A percentile compares a stretch with the other conserved stretches of the same genome.
Conservation (phyloP, 2,797 vertebrate species). For the Bradypodion ventrale region DNA sequence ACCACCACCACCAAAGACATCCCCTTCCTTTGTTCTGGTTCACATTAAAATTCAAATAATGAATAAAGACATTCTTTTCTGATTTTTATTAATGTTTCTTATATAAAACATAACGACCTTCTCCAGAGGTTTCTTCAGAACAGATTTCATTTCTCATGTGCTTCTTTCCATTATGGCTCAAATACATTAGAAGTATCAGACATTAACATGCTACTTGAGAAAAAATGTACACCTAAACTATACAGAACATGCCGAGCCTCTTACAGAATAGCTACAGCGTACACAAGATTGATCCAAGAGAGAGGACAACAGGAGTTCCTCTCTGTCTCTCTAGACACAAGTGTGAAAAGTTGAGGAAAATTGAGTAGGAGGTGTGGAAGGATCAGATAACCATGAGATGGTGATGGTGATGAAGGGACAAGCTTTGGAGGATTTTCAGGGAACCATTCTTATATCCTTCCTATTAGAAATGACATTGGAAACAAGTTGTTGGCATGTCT, state of each 20-base stretch:
- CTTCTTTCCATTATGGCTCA: constrained; percentile 64
- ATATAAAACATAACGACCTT: constrained; percentile 64
- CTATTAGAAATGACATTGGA: background rate
- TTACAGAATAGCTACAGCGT: constrained; percentile 44
- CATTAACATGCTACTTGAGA: constrained; percentile 69
- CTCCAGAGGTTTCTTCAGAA: constrained; percentile 56
- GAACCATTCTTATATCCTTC: background rate
- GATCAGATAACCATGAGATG: background rate
- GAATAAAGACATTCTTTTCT: background rate
- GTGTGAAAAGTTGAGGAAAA: background rate
- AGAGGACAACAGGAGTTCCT: background rate
- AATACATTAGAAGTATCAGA: constrained; percentile 60
- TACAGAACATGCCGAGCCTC: constrained; percentile 51
- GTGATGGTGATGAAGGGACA: background rate
- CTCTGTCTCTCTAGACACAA: background rate
- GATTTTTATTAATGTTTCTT: constrained; percentile 57
- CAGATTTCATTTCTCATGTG: constrained; percentile 49
- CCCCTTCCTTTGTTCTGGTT: background rate
- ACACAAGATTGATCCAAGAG: constrained; percentile 23
- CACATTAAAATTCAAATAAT: background rate
- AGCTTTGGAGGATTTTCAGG: background rate
- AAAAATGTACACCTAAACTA: constrained; percentile 66
- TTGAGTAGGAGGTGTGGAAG: background rate
- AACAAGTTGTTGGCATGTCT: background rate
- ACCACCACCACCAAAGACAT: background rate